Base-by-base conservation (phyloP, 2,888 invertebrate genomes). In the Prosapia bicincta region DNA sequence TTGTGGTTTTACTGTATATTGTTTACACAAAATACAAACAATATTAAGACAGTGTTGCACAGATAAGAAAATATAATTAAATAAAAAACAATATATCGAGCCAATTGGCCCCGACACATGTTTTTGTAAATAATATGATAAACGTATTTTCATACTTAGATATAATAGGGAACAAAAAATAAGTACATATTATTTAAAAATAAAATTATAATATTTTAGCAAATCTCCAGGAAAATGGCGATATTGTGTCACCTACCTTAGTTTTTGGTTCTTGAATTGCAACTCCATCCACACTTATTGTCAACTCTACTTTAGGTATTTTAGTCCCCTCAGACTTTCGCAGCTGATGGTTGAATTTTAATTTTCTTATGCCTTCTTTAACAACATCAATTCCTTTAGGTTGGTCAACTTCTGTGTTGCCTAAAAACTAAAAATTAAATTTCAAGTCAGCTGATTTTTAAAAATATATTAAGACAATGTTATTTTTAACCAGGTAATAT, bases 311-410 rank as follows among this genome's bases (percentile, higher is more conserved):
- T 85, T 95, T 95, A 83, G 93, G 91, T 84, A 94, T 91, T 85
- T 98, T 98, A 81, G 94, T 93, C 66, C 95, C 97, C 79, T 95
- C 92, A 83, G 96, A 94, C 83, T 97, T 96, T 84, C 94, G 93
- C 82, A 97, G 87, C 83, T 97, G 97, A 83, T 97, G 95, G 79
- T 93, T 93, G 85, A 98, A 97, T 86, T 97, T 95, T 81, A 99
- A 88, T 84, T 98, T 97, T 82, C 97, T 91, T 83, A 99, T 98
- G 73, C 98, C 98, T 84, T 98, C 98, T 85, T 97, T 97, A 7
- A 99, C 97, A 67, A 98, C 96, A 85, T 98, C 97, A 81, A 97
- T 98, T 80, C 99, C 99, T 87, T 99, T 98, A 26, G 98, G 95
- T 86, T 96, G 94, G 82, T 97, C 96, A 73, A 99, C 99, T 83